Evolutionary conservation across 2,113 vertebrate species (phyloP), one percentile per base, ranked within the genome.

Genomic region (Actenoides lindsayi): DNA sequence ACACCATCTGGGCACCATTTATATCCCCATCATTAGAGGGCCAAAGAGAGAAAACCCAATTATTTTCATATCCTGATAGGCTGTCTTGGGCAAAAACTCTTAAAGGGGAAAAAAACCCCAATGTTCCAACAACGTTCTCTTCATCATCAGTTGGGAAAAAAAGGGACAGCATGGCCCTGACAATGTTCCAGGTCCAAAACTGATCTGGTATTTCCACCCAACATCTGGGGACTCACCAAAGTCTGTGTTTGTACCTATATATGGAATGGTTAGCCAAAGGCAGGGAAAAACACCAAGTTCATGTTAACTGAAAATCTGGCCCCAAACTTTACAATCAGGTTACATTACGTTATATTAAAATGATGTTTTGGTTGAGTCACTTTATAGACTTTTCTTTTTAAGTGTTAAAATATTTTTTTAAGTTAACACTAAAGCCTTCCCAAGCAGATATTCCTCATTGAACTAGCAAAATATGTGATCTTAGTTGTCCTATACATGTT

Each of bases 1-100:
- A 65, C 76, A 94, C 64, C 71, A 82, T 96, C 89, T 93, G 94
- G 83, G 95, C 91, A 74, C 71, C 75, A 93, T 93, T 93, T 94
- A 85, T 82, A 87, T 93, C 70, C 85, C 59, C 62, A 90, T 91
- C 81, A 79, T 87, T 94, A 81, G 21, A 73, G 33, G 92, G 93
- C 83, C 83, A 83, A 91, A 93, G 90, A 96, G 89, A 90, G 63
- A n/a, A 92, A 91, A 91, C 53, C 68, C 62, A 86, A 92, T 75
- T 89, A 93, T 68, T 95, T 97, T 54, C 51, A 19, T 81, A 74
- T 54, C 41, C 41, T 82, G 48, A 44, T 85, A 91, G 23, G 33
- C 51, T 96, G 48, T 84, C 76, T 76, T 62, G 44, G 57, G 50
- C 33, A 82, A 86, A 95, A 92, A 19, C 17, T 89, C 64, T 83